A percentile compares a stretch with the other conserved stretches of the same genome.
Conservation (phyloP, 2,113 vertebrate genomes). For the Dasyornis broadbenti region DNA sequence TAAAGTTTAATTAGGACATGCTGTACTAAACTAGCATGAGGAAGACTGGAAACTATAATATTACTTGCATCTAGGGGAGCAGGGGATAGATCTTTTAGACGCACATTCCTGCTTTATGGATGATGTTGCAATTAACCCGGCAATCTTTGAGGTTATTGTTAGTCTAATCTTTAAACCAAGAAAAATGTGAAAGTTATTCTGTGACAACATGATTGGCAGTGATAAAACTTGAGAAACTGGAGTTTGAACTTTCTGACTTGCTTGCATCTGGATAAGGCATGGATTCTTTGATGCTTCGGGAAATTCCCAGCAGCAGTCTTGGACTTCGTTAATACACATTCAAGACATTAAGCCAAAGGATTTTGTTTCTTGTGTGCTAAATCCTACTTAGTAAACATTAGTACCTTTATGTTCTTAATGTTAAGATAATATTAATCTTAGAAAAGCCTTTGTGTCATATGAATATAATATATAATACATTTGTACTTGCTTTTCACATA, state of each 20-base stretch:
- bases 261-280: neutral
- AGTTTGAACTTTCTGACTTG: neutral
- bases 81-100: neutral
- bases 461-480: neutral
- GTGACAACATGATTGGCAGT: neutral
- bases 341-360: slow-evolving; percentile 5
- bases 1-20: neutral
- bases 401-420: slow-evolving; percentile 18
- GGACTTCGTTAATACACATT: neutral
- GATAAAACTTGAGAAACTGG: neutral
- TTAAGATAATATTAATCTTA: slow-evolving; percentile 34
- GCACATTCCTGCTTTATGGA: neutral
- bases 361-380: slow-evolving; percentile 29
- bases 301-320: neutral
- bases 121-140: neutral
- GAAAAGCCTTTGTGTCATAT: neutral
- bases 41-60: neutral
- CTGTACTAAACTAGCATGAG: neutral
- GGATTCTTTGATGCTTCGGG: neutral
- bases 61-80: neutral
- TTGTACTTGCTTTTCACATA: slow-evolving; percentile 3
- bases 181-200: neutral
- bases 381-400: slow-evolving; percentile 26
- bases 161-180: neutral
- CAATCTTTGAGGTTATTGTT: neutral